phyloP scores from a whole-genome alignment of 2,888 invertebrate species.

The Hesperia comma region DNA sequence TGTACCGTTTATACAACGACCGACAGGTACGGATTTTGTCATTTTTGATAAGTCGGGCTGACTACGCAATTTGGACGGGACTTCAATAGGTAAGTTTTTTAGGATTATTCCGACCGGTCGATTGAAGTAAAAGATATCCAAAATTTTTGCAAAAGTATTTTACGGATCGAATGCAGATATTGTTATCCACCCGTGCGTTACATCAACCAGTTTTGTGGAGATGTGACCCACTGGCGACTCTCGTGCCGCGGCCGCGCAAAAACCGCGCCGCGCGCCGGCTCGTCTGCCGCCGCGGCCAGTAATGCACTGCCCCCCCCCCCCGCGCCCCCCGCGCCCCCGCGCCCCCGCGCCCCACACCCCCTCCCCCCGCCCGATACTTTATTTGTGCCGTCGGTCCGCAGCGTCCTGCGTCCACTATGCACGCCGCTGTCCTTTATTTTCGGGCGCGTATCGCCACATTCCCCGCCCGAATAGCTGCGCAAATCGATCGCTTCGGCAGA shows the following conservation, averaged over 20 bases:
- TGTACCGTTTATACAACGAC: too few relatives aligned
- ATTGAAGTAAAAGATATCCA: too few relatives aligned
- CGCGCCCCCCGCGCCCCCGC: conserved; percentile 34
- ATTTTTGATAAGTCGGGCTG: too few relatives aligned
- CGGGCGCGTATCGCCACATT: conserved; percentile 29
- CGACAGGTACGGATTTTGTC: too few relatives aligned
- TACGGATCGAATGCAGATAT: too few relatives aligned
- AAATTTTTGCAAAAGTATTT: too few relatives aligned
- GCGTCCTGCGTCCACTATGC: conserved; percentile 13
- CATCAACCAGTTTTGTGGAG: conserved; percentile 1
- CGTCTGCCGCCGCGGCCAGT: conserved; percentile 30
- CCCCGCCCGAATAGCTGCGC: conserved; percentile 36
- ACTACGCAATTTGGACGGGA: too few relatives aligned
- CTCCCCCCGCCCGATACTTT: conserved; percentile 10
- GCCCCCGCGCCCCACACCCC: conserved; percentile 36
- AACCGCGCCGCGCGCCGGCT: conserved; percentile 25
- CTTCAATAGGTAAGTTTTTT: too few relatives aligned
- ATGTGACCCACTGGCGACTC: background rate
- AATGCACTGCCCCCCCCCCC: conserved; percentile 6
- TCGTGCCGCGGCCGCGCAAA: conserved; percentile 12
- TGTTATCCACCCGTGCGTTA: too few relatives aligned
- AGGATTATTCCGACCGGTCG: too few relatives aligned
- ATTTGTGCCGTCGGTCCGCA: conserved; percentile 4
- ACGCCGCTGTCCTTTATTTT: conserved; percentile 21
- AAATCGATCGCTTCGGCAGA: conserved; percentile 30